A percentile compares a stretch with the other conserved stretches of the same genome.
Evolutionary conservation across 92 coral and sea anemone species (phyloP).

Genomic region (Palythoa caribaeorum): DNA sequence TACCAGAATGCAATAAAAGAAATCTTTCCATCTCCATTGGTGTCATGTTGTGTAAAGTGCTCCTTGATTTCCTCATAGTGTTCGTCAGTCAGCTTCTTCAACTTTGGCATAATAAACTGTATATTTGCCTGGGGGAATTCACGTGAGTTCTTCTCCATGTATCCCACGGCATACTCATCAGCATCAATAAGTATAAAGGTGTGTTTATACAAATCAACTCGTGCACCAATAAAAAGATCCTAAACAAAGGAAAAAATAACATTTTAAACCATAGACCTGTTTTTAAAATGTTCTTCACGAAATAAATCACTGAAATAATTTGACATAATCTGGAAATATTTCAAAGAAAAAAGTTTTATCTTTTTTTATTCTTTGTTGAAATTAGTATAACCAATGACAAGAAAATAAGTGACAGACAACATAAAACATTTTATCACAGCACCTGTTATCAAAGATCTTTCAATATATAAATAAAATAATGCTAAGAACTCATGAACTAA

Average conservation of each 20-base stretch:
- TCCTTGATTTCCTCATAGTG: constrained; percentile 85
- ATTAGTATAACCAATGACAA: too few species aligned
- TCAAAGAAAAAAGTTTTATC: too few species aligned
- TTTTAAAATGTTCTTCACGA: too few species aligned
- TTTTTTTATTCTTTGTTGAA: too few species aligned
- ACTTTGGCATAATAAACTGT: constrained; percentile 83
- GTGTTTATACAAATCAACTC: constrained; percentile 82
- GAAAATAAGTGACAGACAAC: too few species aligned
- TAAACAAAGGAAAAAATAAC: constrained; percentile 8
- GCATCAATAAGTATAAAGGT: constrained; percentile 95
- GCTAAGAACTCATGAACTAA: not conserved
- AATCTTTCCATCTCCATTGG: constrained; percentile 72
- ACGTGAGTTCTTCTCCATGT: constrained; percentile 89
- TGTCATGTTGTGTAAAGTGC: constrained; percentile 72
- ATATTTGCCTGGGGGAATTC: constrained; percentile 95
- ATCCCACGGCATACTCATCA: constrained; percentile 95
- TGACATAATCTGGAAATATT: too few species aligned
- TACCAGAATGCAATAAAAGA: constrained; percentile 82
- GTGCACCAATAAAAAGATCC: constrained; percentile 96
- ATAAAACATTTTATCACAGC: too few species aligned
- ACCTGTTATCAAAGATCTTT: too few species aligned
- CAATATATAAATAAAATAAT: too few species aligned
- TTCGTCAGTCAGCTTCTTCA: constrained; percentile 80
- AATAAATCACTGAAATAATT: too few species aligned
- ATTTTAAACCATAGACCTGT: not conserved